Evolutionary conservation across 2,113 vertebrate genomes (phyloP).

Genomic region (Sinocyclocheilus anshuiensis): DNA sequence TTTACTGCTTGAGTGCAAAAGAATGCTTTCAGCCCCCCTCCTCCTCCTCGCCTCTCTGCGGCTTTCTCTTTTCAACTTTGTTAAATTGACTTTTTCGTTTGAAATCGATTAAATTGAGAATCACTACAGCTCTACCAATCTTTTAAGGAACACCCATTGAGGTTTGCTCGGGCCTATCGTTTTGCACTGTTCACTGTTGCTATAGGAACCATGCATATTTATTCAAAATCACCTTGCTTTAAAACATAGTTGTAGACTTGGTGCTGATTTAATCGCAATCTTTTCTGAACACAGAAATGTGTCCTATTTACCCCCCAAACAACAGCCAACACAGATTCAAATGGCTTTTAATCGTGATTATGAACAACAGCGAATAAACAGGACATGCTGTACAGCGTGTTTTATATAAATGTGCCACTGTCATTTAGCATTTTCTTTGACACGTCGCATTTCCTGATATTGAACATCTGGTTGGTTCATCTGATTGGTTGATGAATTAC

Average conservation of each 20-base stretch:
- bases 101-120: constrained; percentile 82
- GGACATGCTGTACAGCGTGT: not conserved
- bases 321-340: not conserved
- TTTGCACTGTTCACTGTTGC: constrained; percentile 70
- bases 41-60: constrained; percentile 59
- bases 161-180: constrained; percentile 77
- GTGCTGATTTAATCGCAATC: constrained; percentile 46
- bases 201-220: constrained; percentile 76
- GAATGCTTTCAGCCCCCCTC: constrained; percentile 73
- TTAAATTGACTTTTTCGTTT: constrained; percentile 84
- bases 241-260: constrained; percentile 41
- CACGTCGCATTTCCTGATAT: constrained; percentile 25
- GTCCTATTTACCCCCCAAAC: constrained; percentile 35
- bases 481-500: constrained; percentile 23
- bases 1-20: constrained; percentile 97
- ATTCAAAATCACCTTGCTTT: constrained; percentile 76
- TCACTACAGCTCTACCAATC: constrained; percentile 75
- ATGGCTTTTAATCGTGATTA: constrained; percentile 15
- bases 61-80: constrained; percentile 83
- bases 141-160: constrained; percentile 81
- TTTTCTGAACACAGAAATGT: constrained; percentile 3
- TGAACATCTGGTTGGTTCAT: constrained; percentile 12
- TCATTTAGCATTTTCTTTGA: not conserved
- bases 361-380: not conserved
- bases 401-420: too few species aligned